A percentile compares a stretch with the other conserved stretches of the same genome.
Conservation (phyloP, 2,797 vertebrate genomes). For the Zenarchopterus dispar region DNA sequence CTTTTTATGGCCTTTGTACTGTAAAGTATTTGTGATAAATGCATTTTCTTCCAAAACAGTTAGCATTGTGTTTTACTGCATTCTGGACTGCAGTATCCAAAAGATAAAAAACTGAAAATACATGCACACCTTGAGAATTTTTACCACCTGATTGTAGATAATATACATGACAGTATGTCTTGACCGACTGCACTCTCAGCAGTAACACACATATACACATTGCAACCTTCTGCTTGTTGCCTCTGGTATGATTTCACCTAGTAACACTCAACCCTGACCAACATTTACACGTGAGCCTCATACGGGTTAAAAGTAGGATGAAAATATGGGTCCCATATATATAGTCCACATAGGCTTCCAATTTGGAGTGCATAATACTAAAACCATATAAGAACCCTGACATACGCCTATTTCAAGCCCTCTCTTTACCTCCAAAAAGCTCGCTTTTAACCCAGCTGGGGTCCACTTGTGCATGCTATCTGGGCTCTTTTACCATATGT, state of each 20-base stretch:
- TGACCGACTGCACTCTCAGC: conserved; percentile 3
- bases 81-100: conserved; percentile 4
- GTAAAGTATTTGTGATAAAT: conserved; percentile 7
- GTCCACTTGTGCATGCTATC: no score
- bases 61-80: background rate
- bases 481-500: conserved; percentile 13
- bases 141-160: conserved; percentile 14
- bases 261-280: conserved; percentile 2
- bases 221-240: conserved; percentile 8
- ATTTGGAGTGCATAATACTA: no score
- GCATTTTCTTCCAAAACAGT: background rate
- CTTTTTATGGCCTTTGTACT: background rate
- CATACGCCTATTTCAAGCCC: no score
- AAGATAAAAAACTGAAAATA: background rate
- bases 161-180: background rate
- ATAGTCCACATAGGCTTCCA: no score
- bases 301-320: no score
- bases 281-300: no score
- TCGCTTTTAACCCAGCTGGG: no score
- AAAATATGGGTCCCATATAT: no score
- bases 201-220: conserved; percentile 15
- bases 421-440: no score
- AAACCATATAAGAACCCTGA: no score
- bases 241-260: conserved; percentile 4
- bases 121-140: conserved; percentile 1